phyloP scores from a whole-genome alignment of 2,113 vertebrate species.

The Axis porcinus region DNA sequence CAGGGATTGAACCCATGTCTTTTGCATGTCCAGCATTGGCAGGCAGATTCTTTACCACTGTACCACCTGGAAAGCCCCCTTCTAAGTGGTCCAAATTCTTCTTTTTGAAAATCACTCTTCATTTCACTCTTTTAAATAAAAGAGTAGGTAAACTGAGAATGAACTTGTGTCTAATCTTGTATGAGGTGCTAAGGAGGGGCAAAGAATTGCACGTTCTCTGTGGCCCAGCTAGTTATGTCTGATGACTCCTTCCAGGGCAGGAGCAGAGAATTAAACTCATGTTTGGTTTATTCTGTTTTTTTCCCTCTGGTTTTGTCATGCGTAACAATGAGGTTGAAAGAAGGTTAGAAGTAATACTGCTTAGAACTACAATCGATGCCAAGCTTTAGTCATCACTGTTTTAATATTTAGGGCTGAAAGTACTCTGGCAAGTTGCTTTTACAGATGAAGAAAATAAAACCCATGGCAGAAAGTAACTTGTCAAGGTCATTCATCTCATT shows the following conservation, averaged over 20 bases:
- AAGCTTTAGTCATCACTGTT: neutral
- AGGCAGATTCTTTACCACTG: neutral
- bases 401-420: neutral
- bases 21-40: rapidly evolving
- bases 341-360: neutral
- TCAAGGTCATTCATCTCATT: neutral
- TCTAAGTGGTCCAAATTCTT: neutral
- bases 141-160: neutral
- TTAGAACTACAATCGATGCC: neutral
- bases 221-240: neutral
- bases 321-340: neutral
- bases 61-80: neutral
- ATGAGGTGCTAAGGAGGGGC: neutral
- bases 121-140: neutral
- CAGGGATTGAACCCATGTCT: neutral
- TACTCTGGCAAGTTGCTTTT: neutral
- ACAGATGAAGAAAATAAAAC: neutral
- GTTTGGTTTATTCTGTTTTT: neutral
- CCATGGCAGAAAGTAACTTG: neutral
- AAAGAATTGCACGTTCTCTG: neutral
- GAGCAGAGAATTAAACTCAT: neutral
- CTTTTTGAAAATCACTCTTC: neutral
- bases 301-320: neutral
- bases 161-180: neutral
- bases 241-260: neutral